Conservation (phyloP, 2,888 invertebrate genomes). For the Xanthorhoe designata region DNA sequence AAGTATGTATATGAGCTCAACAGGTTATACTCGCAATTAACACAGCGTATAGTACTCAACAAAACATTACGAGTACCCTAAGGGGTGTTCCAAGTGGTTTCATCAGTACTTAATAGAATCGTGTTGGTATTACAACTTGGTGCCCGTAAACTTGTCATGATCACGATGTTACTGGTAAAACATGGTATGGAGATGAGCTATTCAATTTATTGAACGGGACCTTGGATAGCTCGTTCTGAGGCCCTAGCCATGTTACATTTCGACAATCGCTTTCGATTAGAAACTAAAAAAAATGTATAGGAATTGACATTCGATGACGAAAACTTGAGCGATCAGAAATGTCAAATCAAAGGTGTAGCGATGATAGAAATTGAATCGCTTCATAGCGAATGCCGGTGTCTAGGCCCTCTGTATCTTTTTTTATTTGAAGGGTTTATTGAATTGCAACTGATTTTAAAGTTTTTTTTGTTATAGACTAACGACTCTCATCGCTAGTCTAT, state of each 20-base stretch:
- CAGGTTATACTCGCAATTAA: slow-evolving; percentile 33
- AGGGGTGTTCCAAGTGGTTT: slow-evolving; percentile 36
- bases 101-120: slow-evolving; percentile 41
- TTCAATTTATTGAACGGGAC: slow-evolving; percentile 10
- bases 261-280: too few species aligned
- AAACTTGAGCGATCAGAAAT: too few species aligned
- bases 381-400: too few species aligned
- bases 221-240: background rate
- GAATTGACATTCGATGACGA: too few species aligned
- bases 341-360: too few species aligned
- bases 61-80: slow-evolving; percentile 37
- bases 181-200: slow-evolving; percentile 12
- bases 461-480: too few species aligned
- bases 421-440: background rate
- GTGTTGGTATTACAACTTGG: slow-evolving; percentile 33
- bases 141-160: slow-evolving; percentile 34
- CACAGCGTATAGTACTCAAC: slow-evolving; percentile 30
- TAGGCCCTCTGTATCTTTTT: too few species aligned
- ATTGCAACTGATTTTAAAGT: background rate
- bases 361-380: too few species aligned
- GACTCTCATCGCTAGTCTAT: too few species aligned
- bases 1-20: slow-evolving; percentile 3
- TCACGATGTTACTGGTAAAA: slow-evolving; percentile 23
- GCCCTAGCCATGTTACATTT: too few species aligned
- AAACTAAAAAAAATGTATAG: too few species aligned